These are phyloP conservation scores for Mystacornis crossleyi DNA, from an alignment of 2,113 vertebrate species.

Conservation along the genomic window DNA sequence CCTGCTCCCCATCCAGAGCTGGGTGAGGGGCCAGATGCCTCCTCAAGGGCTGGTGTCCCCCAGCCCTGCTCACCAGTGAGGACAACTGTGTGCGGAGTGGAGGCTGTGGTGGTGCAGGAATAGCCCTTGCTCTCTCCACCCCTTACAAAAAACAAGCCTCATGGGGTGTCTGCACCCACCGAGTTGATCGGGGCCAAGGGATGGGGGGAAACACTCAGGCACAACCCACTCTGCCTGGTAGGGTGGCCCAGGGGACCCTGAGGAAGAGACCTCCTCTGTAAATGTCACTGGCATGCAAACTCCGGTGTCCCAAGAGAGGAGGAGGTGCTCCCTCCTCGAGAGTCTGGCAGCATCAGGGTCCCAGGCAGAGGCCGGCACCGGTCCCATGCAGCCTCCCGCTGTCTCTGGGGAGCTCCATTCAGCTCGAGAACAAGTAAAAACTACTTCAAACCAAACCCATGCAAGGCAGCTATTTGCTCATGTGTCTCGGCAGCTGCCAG, in stretches of 20 bases:
- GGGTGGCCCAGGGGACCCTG: background rate
- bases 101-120: background rate
- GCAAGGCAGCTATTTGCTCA: slow-evolving; percentile 59
- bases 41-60: rapidly evolving
- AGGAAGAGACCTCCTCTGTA: background rate
- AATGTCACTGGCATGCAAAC: slow-evolving; percentile 58
- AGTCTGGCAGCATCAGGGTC: background rate
- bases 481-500: slow-evolving; percentile 20
- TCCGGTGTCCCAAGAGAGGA: slow-evolving; percentile 14
- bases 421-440: slow-evolving; percentile 64
- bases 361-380: background rate
- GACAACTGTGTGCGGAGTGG: rapidly evolving
- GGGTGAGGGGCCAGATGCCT: rapidly evolving
- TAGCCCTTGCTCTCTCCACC: background rate
- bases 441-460: slow-evolving; percentile 72
- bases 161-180: background rate
- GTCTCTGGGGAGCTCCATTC: slow-evolving; percentile 61
- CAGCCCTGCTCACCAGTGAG: background rate
- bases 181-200: background rate
- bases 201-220: background rate
- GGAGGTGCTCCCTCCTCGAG: background rate
- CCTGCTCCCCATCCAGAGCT: rapidly evolving
- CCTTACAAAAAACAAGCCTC: background rate
- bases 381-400: slow-evolving; percentile 37
- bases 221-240: background rate